phyloP scores from a whole-genome alignment of 1,140 invertebrate genomes.

The Pseudoatta argentina region DNA sequence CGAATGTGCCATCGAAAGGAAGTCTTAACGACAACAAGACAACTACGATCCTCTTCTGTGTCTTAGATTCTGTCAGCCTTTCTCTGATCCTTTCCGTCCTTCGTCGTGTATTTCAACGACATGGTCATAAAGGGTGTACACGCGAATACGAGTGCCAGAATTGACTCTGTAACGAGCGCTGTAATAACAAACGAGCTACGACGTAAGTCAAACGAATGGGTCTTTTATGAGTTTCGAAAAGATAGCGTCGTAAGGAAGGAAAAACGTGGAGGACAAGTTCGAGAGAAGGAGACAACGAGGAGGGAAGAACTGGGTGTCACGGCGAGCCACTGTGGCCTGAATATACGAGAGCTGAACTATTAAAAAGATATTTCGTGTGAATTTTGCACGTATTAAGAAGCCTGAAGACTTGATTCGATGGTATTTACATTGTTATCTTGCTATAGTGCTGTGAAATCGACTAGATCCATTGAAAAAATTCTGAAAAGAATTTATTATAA shows the following conservation, averaged over 20 bases:
- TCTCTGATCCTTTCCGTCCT: slow-evolving; percentile 1
- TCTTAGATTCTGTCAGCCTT: not conserved
- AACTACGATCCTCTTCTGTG: slow-evolving; percentile 31
- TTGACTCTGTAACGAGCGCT: slow-evolving; percentile 75
- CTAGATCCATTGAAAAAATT: not conserved
- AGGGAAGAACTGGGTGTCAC: slow-evolving; percentile 24
- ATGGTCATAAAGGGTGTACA: slow-evolving; percentile 67
- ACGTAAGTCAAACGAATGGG: slow-evolving; percentile 81
- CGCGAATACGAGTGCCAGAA: slow-evolving; percentile 73
- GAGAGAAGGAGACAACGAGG: slow-evolving; percentile 1
- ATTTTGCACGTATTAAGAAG: slow-evolving; percentile 59
- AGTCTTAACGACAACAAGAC: slow-evolving; percentile 52
- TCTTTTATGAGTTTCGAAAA: slow-evolving; percentile 79
- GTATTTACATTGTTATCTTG: not conserved
- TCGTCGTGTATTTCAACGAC: slow-evolving; percentile 34
- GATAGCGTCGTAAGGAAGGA: slow-evolving; percentile 63
- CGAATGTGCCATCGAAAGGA: slow-evolving; percentile 38
- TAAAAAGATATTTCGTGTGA: slow-evolving; percentile 68
- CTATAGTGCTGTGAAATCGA: not conserved
- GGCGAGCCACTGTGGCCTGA: not conserved
- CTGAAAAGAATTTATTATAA: not conserved
- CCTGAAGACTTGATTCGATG: slow-evolving; percentile 47
- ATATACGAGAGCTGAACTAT: slow-evolving; percentile 61
- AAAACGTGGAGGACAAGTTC: slow-evolving; percentile 20
- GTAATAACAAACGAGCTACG: slow-evolving; percentile 78